A percentile compares a stretch with the other conserved stretches of the same genome.
These are phyloP conservation scores for Melinaea marsaeus DNA, from an alignment of 2,888 invertebrate genomes.

Conservation along the genomic window DNA sequence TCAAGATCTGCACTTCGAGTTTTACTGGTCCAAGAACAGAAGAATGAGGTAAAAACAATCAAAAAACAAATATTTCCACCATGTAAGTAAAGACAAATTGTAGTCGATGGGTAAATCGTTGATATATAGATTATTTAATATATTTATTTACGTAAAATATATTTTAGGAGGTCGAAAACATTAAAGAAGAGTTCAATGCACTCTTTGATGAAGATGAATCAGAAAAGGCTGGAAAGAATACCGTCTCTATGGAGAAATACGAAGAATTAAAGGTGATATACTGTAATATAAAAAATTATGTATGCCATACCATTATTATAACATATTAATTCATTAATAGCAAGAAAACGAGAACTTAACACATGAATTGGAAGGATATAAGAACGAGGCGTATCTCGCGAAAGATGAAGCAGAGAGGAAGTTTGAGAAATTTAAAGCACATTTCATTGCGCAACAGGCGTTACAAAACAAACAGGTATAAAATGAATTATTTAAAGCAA, in stretches of 20 bases:
- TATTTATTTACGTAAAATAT: constrained; percentile 2
- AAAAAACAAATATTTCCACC: too few relatives aligned
- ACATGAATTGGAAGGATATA: constrained; percentile 93
- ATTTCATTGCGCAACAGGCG: constrained; percentile 81
- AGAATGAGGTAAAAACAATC: too few relatives aligned
- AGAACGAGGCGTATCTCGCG: constrained; percentile 92
- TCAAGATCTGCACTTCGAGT: too few relatives aligned
- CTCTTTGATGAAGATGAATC: constrained; percentile 60
- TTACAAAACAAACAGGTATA: constrained; percentile 50
- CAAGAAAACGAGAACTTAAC: constrained; percentile 91
- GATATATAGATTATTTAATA: constrained; percentile 8
- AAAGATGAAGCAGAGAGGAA: constrained; percentile 88
- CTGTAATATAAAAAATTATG: not conserved
- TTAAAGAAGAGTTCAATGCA: constrained; percentile 58
- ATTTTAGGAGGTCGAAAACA: constrained; percentile 63
- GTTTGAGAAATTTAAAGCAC: constrained; percentile 86
- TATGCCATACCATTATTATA: too few relatives aligned
- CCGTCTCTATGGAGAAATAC: constrained; percentile 54
- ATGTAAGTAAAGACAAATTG: too few relatives aligned
- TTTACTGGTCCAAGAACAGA: too few relatives aligned
- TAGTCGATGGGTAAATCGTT: too few relatives aligned
- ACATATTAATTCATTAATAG: constrained; percentile 47
- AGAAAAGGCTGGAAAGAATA: constrained; percentile 48
- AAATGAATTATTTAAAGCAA: not conserved
- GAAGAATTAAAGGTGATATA: constrained; percentile 53